Evolutionary conservation across 2,113 vertebrate species (phyloP), one percentile per base, ranked within the genome.

Genomic region (Microcebus ravelobensis): DNA sequence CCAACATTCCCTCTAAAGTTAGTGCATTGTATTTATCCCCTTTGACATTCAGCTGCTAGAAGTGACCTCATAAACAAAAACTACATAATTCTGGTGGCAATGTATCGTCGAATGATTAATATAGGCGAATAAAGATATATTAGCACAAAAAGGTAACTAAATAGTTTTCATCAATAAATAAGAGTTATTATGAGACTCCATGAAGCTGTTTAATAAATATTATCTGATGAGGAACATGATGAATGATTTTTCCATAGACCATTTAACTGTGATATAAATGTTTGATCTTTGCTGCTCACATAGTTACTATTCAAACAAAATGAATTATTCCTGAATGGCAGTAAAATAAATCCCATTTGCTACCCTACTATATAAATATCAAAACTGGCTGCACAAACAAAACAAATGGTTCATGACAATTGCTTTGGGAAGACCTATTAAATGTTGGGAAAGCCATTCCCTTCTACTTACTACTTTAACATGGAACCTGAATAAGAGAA

Each of bases 341-440:
- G 55, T 76, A 94, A 94, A 95, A 94, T 59, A 86, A 45, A 74
- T 8, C 27, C 70, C 57, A 95, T 86, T 52, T 94, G 48, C 61
- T 90, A 14, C 55, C 31, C 70, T 94, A 86, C 15, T 81, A 6
- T 70, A 91, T 76, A 90, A 89, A 90, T 86, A 95, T 59, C 86
- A 96, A 91, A 97, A 87, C 39, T 21, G 86, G 25, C 9, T 87
- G 34, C n/a, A 91, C 94, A 96, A 91, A 57, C 25, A 73, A 96
- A 97, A 90, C 88, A 92, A 90, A 96, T n/a, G 5, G 48, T 91
- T 95, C 82, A 90, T 34, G n/a, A 39, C 73, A 95, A 65, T 95
- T 89, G 34, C 93, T 85, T 94, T 93, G 89, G 68, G 76, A 93
- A 86, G 68, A 42, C 9, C 31, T 86, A 48, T 86, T 91, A 89